Evolutionary conservation across 2,797 vertebrate genomes (phyloP), one percentile per base, ranked within the genome.

Genomic region (Chanos chanos): DNA sequence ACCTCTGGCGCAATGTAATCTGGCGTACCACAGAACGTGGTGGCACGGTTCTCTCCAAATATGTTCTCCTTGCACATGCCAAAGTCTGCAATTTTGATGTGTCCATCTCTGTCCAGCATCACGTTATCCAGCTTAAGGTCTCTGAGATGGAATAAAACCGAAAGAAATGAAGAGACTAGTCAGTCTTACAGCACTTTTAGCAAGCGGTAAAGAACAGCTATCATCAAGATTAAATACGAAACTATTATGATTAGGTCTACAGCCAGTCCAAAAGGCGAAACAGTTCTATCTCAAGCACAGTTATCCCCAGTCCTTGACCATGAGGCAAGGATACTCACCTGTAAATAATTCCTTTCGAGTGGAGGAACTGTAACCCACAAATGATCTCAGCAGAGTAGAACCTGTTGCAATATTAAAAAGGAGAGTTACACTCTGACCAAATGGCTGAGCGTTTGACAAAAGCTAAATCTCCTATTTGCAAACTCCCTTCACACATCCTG

Each of bases 1-100:
- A 96, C 96, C 92, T 99, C 96, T 0, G 96, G 97, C 27, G 97
- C 97, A 0, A 99, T 99, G 45, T 99, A 99, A 81, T 99, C 97
- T 0, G 97, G 97, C 2, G 97, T 99, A 58, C 97, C 97, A 3
- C 97, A 99, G 82, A 99, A 99, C 0, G 97, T 99, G 64, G 91
- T 93, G 0, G 94, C 93, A 74, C 82, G 87, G 71, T 75, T 85
- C 0, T 95, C 93, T 2, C 86, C 91, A 15, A 85, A 66, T 43
- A 98, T 79, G 0, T 92, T 93, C 80, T 99, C 97, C 80, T 94
- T 98, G 77, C 97, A 99, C 97, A 99, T 99, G 61, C 97, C 97
- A 19, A 99, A 99, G 78, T 99, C 97, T 0, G 97, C 94, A 7
- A 99, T 97, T 82, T 99, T 99, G 66, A 99, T 92, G 76, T 99